Evolutionary conservation across 2,797 vertebrate species (phyloP).

Genomic region (Leptodactylus fallax): DNA sequence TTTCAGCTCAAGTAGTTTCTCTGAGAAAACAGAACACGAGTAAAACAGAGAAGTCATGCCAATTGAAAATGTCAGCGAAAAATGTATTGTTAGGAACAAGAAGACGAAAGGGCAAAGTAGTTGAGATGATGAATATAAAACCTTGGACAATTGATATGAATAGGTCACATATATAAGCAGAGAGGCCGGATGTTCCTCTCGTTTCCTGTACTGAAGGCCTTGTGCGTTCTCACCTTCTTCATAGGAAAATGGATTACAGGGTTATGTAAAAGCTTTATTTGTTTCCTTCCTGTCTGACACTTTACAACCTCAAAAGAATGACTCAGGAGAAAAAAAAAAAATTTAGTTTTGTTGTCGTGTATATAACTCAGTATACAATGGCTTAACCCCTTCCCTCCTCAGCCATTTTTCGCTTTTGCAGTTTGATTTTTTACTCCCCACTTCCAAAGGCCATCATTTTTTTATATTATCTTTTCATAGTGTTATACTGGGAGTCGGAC

Average conservation of each 20-base stretch:
- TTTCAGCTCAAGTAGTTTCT: slow-evolving; percentile 24
- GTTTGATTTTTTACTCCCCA: too few relatives aligned
- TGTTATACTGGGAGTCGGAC: too few relatives aligned
- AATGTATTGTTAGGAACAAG: slow-evolving; percentile 52
- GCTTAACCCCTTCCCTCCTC: not conserved
- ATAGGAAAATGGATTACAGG: not conserved
- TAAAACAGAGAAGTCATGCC: slow-evolving; percentile 48
- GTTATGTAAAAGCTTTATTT: slow-evolving; percentile 48
- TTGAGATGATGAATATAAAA: slow-evolving; percentile 53
- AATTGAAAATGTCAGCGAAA: slow-evolving; percentile 62
- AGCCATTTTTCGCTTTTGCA: too few relatives aligned
- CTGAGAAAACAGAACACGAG: slow-evolving; percentile 57
- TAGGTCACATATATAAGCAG: slow-evolving; percentile 47
- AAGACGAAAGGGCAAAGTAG: slow-evolving; percentile 47
- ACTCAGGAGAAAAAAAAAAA: not conserved
- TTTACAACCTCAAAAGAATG: slow-evolving; percentile 13
- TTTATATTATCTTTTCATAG: too few relatives aligned
- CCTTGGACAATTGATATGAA: slow-evolving; percentile 51
- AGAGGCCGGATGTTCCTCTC: slow-evolving; percentile 10
- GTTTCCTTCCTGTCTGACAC: slow-evolving; percentile 56
- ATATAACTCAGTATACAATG: not conserved
- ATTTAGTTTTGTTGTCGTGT: not conserved
- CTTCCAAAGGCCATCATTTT: too few relatives aligned
- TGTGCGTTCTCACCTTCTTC: slow-evolving; percentile 29
- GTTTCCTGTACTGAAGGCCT: not conserved